Evolutionary conservation across 2,888 invertebrate species (phyloP).

Genomic region (Tenthredo distinguenda): DNA sequence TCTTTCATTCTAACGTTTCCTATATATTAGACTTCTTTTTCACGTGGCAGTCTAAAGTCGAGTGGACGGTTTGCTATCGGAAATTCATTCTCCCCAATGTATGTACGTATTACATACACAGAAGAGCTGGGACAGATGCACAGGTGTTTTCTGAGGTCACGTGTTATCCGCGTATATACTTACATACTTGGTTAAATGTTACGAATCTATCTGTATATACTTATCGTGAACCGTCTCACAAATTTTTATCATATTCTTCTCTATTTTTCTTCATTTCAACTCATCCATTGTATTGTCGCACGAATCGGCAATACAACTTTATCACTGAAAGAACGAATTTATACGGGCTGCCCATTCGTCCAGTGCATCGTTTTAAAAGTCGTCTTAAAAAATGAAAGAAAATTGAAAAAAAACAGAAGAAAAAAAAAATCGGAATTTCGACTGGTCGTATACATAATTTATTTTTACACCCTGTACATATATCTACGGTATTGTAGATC

Average conservation of each 20-base stretch:
- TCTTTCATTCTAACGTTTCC: neutral
- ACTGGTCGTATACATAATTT: neutral
- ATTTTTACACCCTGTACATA: slow-evolving; percentile 27
- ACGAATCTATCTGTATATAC: slow-evolving; percentile 2
- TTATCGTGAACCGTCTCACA: neutral
- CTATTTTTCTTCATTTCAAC: neutral
- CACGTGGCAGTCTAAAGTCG: slow-evolving; percentile 65
- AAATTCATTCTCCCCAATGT: slow-evolving; percentile 62
- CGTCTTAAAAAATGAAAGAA: neutral
- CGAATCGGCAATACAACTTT: no score
- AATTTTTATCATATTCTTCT: neutral
- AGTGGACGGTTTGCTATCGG: slow-evolving; percentile 62
- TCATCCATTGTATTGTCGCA: neutral
- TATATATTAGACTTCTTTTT: slow-evolving; percentile 46
- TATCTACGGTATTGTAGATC: neutral
- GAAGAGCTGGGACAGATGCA: slow-evolving; percentile 67
- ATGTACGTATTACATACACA: slow-evolving; percentile 57
- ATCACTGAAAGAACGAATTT: no score
- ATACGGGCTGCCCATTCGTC: no score
- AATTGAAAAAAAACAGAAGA: neutral
- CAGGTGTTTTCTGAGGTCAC: slow-evolving; percentile 76
- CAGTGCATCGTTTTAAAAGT: neutral
- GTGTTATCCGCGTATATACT: slow-evolving; percentile 68
- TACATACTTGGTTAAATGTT: slow-evolving; percentile 33
- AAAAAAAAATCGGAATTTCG: neutral